phyloP scores from a whole-genome alignment of 2,113 vertebrate species.

The Tamias sibiricus region DNA sequence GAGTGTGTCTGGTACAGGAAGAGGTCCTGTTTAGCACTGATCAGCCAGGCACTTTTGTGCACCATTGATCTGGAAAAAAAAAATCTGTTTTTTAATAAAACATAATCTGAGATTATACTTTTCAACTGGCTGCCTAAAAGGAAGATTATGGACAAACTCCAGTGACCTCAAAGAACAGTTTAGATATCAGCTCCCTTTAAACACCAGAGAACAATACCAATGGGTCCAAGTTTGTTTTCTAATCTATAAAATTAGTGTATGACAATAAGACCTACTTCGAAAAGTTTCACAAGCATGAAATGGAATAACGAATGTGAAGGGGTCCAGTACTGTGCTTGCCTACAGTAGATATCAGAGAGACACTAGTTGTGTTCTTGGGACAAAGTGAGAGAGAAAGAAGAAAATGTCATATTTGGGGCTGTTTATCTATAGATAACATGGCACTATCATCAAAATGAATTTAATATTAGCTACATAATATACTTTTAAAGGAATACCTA shows the following conservation, averaged over 20 bases:
- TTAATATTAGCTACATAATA: not conserved
- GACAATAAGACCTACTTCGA: not conserved
- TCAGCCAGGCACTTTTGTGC: constrained; percentile 85
- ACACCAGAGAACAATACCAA: not conserved
- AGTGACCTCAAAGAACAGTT: not conserved
- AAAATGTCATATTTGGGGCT: not conserved
- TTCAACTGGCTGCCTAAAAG: not conserved
- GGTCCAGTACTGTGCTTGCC: not conserved
- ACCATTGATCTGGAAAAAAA: constrained; percentile 84
- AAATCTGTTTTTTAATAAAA: not conserved
- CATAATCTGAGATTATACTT: not conserved
- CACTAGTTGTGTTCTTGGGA: not conserved
- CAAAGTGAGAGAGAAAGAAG: not conserved
- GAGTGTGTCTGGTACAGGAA: constrained; percentile 87
- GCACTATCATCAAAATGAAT: not conserved
- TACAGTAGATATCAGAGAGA: not conserved
- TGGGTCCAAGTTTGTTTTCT: not conserved
- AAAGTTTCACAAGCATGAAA: not conserved
- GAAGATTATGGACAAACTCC: not conserved
- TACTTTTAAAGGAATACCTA: not conserved
- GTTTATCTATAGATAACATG: not conserved
- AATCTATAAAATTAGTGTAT: not conserved
- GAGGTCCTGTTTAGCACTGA: constrained; percentile 88
- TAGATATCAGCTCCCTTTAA: not conserved
- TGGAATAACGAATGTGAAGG: not conserved